These are phyloP conservation scores for Drosophila prosaltans DNA, from an alignment of 1,140 invertebrate species.

Conservation along the genomic window DNA sequence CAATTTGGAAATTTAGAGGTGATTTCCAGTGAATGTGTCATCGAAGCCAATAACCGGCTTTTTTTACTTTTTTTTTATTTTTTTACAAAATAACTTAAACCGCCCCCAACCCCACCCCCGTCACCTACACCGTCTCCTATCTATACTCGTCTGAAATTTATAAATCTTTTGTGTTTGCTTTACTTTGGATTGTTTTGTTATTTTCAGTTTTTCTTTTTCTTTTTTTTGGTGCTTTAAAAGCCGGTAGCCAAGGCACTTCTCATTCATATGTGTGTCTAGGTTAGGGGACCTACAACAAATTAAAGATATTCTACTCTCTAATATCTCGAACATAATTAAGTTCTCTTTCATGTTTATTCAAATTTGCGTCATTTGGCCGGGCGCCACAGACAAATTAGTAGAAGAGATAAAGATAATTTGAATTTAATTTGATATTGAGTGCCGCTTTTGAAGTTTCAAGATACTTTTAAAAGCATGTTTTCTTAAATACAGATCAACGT, in stretches of 20 bases:
- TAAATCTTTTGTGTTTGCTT: constrained; percentile 12
- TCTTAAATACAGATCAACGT: neutral
- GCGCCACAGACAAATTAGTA: constrained; percentile 10
- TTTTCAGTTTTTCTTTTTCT: neutral
- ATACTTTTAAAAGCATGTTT: constrained; percentile 21
- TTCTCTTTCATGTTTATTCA: constrained; percentile 12
- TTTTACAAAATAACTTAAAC: too few species aligned
- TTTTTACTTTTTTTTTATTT: too few species aligned
- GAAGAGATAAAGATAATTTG: neutral
- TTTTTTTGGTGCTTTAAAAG: neutral
- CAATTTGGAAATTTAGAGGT: neutral
- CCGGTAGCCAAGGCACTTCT: neutral
- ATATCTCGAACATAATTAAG: constrained; percentile 11
- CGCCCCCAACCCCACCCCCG: neutral
- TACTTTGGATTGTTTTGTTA: neutral
- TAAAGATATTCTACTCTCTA: neutral
- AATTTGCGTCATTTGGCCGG: constrained; percentile 37
- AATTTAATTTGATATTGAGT: constrained; percentile 15
- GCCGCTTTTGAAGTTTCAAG: constrained; percentile 39
- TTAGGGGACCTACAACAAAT: neutral
- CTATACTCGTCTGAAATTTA: neutral
- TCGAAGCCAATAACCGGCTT: neutral
- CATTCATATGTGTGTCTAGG: constrained; percentile 19
- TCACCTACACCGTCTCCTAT: too few species aligned
- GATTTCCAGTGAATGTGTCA: constrained; percentile 5